Base-by-base conservation (phyloP, 2,113 vertebrate genomes). In the Heterotilapia buettikoferi region DNA sequence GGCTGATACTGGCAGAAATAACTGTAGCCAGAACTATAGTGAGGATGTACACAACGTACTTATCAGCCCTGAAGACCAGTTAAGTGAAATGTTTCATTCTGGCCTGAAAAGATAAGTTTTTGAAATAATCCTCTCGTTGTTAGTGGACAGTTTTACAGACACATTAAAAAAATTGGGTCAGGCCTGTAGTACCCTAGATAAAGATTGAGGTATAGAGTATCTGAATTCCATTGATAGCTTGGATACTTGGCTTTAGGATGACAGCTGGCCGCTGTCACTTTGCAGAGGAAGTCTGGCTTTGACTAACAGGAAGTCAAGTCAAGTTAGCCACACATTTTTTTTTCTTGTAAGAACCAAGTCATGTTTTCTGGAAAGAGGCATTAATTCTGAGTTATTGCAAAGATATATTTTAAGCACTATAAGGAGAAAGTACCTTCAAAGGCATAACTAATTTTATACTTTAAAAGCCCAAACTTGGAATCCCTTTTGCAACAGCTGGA, bases 151-250 rank as follows among this genome's bases (percentile, higher is more conserved):
- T 56, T 47, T 21, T 4, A 6, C 7, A 9, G 40, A 4, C 6
- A 31, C 1, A 14, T 9, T 78, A 19, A 78, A 73, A 21, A 43
- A 78, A 47, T 2, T 43, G 56, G 36, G 19, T 18, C 9, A 13
- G 52, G 45, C 9, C 85, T 89, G 84, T 21, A 57, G 43, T 56
- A 83, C 40, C n/a, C 5, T 40, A 71, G 87, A 92, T 89, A 90
- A 53, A 40, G 12, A 8, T 19, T 43, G 54, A 43, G 4, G 56
- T 45, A 81, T 21, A 10, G 24, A 36, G 21, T 79, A 84, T 89
- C 85, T 88, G 82, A 29, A 24, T 38, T 59, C 12, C 50, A 73
- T 18, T 73, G 78, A 85, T 33, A 54, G 13, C 76, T 29, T n/a
- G 89, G 84, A 86, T 81, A 85, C 53, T 52, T 57, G 56, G 19